Evolutionary conservation across 1,140 invertebrate genomes (phyloP), one percentile per base, ranked within the genome.

Genomic region (Megalopta genalis): DNA sequence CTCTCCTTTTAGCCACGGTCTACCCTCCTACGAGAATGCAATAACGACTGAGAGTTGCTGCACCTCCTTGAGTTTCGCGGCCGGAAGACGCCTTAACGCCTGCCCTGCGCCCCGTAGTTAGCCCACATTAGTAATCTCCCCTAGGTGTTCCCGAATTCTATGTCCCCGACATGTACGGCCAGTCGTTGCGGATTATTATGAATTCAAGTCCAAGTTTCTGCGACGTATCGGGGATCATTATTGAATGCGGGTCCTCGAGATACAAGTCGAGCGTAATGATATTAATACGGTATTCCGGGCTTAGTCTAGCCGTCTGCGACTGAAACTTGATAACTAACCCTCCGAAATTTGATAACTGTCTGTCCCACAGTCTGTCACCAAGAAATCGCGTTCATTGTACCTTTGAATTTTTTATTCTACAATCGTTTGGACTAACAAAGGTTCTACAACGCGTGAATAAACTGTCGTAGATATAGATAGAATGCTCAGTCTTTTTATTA

Each of bases 111-210:
- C 82, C 14, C 85, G 83, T 88, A 90, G 90, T 90, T 91, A 90
- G 88, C 84, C 78, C 76, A 88, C 89, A 91, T 92, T 90, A 90
- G 90, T 90, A 90, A 90, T 91, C 90, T 89, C 85, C 84, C 86
- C 75, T 80, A 88, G 89, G 87, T 88, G 78, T 87, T 89, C 84
- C 84, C 78, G 82, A 73, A 86, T 89, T 87, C 85, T 86, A 73
- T 81, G 64, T 77, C 78, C 77, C 79, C 77, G 71, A 63, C 82
- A 75, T 72, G 77, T 77, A 83, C 71, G 73, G n/a, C 62, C 46
- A 54, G 39, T 49, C 67, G 63, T 65, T 52, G 57, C 25, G 37
- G 74, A 81, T 65, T 63, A 85, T 82, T 85, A 74, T 60, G 42
- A 79, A 82, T 85, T 80, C 83, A 80, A 79, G 77, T 85, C 67